Evolutionary conservation across 2,113 vertebrate genomes (phyloP), one percentile per base, ranked within the genome.

Genomic region (Alethe castanea): DNA sequence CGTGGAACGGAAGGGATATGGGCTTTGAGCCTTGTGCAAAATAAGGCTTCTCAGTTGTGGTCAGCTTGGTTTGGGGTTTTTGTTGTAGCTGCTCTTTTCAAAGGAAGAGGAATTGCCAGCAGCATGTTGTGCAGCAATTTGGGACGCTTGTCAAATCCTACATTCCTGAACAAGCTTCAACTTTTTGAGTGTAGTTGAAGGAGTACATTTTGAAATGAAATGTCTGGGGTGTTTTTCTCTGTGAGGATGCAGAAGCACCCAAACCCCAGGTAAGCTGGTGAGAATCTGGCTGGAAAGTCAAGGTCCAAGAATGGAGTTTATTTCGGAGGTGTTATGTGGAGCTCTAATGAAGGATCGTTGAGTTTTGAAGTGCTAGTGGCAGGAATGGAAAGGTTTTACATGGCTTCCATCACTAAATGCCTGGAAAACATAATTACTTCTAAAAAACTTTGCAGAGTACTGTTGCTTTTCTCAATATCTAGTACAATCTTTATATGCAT

Each of bases 1-100:
- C 73, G 96, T 98, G 97, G 97, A 98, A 95, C 97, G 96, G 96
- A 96, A 97, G 98, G 94, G 94, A 96, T 70, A 94, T 96, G 90
- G 95, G 95, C 96, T 98, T 95, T 94, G 97, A 96, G 95, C 90
- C 96, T 97, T 93, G 96, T 97, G 94, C 94, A 62, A 88, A 97
- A 97, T 73, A 50, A 88, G 84, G 61, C 76, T 90, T 82, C 71
- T 77, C 59, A 5, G 33, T 88, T 56, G 86, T 83, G 54, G 85
- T 42, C 83, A 79, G 40, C 86, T 62, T 7, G 29, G 9, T 76
- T 72, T 57, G 82, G 35, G 59, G 38, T 38, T 91, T 77, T 50
- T 61, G 19, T 20, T 62, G 50, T 44, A 40, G 33, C 79, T 86
- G 17, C 60, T 73, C 23, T 14, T 42, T 60, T 56, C 23, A 44